Evolutionary conservation across 2,797 vertebrate species (phyloP), one percentile per base, ranked within the genome.

Genomic region (Anolis apletophallus): DNA sequence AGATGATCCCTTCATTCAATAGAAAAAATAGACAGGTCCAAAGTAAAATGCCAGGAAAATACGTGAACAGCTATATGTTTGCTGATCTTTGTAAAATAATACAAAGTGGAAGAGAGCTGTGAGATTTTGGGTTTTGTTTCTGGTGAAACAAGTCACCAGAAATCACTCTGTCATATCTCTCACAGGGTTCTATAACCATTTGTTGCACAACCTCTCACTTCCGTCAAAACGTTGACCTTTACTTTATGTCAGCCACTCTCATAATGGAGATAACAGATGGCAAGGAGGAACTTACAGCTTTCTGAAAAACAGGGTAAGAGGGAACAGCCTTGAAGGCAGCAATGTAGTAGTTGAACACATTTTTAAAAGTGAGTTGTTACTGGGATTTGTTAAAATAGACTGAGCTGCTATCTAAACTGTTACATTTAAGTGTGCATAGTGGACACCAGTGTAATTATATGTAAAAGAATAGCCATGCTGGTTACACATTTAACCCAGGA

Each of bases 251-350:
- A 83, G 29, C 54, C 74, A 57, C 74, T 87, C 74, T 64, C 50
- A 72, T 32, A 79, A 79, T 71, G 86, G 68, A 61, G 79, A 69
- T 54, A 83, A 74, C 86, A 79, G 75, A 83, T 87, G 86, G 86
- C 46, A 64, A 23, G 23, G 68, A 84, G 46, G 68, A 87, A 87
- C 23, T 78, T 87, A 34, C 61, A 36, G 75, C 75, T 72, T 64
- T 79, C 32, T 80, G 68, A 72, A 73, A 57, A 79, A 73, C 55
- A 83, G 76, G 75, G 67, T 40, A 87, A 72, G 81, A 79, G 68
- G 64, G 57, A 79, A 32, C 40, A 87, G n/a, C 75, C 55, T 73
- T 23, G 50, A 64, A 79, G 32, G 79, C 29, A 73, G 54, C n/a
- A 83, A 5, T 23, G 23, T 84, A 81, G 73, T 76, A 83, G 81